Conservation (phyloP, 1,140 invertebrate genomes). For the Drosophila kepulauana region DNA sequence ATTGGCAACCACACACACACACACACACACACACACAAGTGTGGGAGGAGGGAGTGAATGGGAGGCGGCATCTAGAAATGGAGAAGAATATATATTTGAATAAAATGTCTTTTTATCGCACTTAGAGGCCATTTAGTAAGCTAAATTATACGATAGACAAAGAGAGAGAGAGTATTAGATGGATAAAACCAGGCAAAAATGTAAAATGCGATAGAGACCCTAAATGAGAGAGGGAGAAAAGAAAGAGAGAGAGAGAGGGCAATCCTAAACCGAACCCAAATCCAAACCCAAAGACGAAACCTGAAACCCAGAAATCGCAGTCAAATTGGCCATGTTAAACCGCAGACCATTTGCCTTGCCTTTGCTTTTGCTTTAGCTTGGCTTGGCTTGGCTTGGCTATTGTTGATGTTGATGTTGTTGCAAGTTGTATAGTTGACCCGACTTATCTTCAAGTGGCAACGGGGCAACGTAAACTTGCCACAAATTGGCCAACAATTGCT, state of each 20-base stretch:
- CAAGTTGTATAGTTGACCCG: constrained; percentile 73
- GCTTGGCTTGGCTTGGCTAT: constrained; percentile 21
- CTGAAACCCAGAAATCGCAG: constrained; percentile 67
- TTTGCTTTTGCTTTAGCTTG: constrained; percentile 35
- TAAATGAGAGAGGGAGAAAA: too few relatives aligned
- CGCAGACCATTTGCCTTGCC: constrained; percentile 66
- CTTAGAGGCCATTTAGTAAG: constrained; percentile 79
- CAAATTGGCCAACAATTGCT: constrained; percentile 73
- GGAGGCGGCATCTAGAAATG: background rate
- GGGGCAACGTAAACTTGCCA: constrained; percentile 78
- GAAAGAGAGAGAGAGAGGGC: background rate
- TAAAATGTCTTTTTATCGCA: constrained; percentile 82
- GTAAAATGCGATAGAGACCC: constrained; percentile 11
- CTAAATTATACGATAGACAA: constrained; percentile 66
- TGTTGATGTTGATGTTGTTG: constrained; percentile 44
- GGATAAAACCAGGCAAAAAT: constrained; percentile 30
- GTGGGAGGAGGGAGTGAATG: background rate
- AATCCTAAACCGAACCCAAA: constrained; percentile 44
- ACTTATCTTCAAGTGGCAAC: constrained; percentile 58
- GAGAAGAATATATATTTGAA: constrained; percentile 50
- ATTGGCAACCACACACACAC: constrained; percentile 53
- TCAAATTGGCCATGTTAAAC: constrained; percentile 82
- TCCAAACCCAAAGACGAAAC: constrained; percentile 45
- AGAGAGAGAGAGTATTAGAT: constrained; percentile 54
- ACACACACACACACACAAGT: constrained; percentile 31